Percentiles rank a stretch among this genome's conserved stretches.
These are phyloP conservation scores for Apotomis capreana DNA, from an alignment of 2,888 invertebrate species.

Conservation along the genomic window DNA sequence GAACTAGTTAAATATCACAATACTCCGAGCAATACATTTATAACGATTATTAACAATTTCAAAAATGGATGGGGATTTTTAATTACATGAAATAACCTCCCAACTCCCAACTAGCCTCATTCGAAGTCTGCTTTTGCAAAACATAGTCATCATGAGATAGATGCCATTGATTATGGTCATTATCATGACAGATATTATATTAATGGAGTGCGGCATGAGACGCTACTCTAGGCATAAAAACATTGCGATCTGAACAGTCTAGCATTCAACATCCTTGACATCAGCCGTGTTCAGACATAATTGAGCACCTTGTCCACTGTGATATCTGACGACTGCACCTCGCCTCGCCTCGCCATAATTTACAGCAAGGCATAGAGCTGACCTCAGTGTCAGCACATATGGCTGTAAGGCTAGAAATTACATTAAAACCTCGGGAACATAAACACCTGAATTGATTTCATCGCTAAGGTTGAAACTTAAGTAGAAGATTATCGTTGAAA, in stretches of 20 bases:
- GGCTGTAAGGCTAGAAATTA: conserved; percentile 55
- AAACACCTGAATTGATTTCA: conserved; percentile 28
- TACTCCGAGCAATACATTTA: no score
- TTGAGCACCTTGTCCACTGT: conserved; percentile 10
- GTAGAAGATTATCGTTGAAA: not conserved
- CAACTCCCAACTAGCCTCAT: no score
- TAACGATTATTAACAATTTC: no score
- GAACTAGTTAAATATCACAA: no score
- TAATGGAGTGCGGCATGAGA: no score
- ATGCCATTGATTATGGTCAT: no score
- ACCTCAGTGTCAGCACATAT: conserved; percentile 60
- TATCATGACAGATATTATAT: not conserved
- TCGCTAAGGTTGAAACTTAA: conserved; percentile 9
- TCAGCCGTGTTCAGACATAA: conserved; percentile 17
- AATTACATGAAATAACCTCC: no score
- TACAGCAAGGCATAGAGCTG: conserved; percentile 47
- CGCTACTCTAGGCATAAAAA: no score
- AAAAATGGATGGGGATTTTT: no score
- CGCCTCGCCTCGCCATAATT: conserved; percentile 27
- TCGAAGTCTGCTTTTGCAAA: no score
- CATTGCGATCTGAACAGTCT: not conserved
- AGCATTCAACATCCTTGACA: conserved; percentile 4
- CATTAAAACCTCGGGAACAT: conserved; percentile 37
- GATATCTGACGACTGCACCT: not conserved
- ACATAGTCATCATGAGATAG: no score